Conservation (phyloP, 2,797 vertebrate genomes). For the Phylloscopus collybita region DNA sequence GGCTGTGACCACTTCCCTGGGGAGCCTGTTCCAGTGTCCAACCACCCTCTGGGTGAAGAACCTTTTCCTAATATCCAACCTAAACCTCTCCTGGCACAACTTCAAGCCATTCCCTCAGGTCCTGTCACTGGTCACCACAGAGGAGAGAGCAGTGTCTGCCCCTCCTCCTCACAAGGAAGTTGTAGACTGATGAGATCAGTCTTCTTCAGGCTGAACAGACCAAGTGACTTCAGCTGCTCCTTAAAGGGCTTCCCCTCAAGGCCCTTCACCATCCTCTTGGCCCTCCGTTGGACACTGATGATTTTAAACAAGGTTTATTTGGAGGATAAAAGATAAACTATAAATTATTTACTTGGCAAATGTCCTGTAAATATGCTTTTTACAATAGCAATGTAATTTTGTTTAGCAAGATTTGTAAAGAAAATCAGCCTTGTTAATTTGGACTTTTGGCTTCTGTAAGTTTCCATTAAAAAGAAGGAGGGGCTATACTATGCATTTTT, state of each 20-base stretch:
- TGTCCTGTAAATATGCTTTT: not conserved
- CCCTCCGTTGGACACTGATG: not conserved
- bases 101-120: not conserved
- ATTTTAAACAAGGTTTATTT: not conserved
- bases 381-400: not conserved
- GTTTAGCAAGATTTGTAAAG: not conserved
- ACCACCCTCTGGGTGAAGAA: not conserved
- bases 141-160: not conserved
- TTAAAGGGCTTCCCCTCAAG: not conserved
- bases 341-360: not conserved
- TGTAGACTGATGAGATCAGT: not conserved
- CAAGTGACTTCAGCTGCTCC: not conserved
- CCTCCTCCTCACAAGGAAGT: not conserved
- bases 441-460: not conserved
- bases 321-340: not conserved
- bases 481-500: not conserved
- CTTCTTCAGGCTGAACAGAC: not conserved
- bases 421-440: not conserved
- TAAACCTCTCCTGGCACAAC: not conserved
- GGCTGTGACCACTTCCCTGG: not conserved
- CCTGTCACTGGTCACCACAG: not conserved
- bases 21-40: not conserved
- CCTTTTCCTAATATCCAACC: too few species aligned
- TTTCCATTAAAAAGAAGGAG: not conserved
- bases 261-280: not conserved